Conservation (phyloP, 2,113 vertebrate genomes). For the Egretta garzetta region DNA sequence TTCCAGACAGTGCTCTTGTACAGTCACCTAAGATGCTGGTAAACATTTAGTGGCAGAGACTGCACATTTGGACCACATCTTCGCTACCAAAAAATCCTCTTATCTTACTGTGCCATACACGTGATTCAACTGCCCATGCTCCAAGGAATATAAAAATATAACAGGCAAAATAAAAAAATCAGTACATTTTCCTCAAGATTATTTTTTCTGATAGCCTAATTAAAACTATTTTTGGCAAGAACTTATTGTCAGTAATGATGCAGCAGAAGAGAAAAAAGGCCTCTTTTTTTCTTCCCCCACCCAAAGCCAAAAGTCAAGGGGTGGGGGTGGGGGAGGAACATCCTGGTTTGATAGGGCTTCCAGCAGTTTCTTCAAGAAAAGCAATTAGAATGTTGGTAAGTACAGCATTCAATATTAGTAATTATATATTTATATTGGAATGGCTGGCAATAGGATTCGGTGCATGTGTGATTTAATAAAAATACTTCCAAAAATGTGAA, state of each 20-base stretch:
- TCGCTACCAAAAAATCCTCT: neutral
- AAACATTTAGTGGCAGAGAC: neutral
- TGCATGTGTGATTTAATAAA: neutral
- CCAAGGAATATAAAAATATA: neutral
- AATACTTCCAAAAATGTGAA: neutral
- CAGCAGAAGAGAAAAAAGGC: neutral
- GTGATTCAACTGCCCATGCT: neutral
- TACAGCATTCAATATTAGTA: neutral
- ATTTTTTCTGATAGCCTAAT: neutral
- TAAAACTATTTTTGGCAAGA: neutral
- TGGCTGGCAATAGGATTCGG: neutral
- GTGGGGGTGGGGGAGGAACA: neutral
- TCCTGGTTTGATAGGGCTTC: neutral
- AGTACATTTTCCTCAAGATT: neutral
- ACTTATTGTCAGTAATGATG: neutral
- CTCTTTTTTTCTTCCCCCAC: neutral
- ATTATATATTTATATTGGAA: neutral
- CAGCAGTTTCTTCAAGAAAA: neutral
- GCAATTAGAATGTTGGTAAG: neutral
- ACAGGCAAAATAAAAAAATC: neutral
- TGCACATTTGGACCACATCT: neutral
- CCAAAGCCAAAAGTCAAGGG: neutral
- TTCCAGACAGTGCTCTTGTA: neutral
- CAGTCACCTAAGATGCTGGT: neutral
- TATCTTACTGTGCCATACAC: neutral